phyloP scores from a whole-genome alignment of 2,113 vertebrate genomes.

The Zosterops lateralis region DNA sequence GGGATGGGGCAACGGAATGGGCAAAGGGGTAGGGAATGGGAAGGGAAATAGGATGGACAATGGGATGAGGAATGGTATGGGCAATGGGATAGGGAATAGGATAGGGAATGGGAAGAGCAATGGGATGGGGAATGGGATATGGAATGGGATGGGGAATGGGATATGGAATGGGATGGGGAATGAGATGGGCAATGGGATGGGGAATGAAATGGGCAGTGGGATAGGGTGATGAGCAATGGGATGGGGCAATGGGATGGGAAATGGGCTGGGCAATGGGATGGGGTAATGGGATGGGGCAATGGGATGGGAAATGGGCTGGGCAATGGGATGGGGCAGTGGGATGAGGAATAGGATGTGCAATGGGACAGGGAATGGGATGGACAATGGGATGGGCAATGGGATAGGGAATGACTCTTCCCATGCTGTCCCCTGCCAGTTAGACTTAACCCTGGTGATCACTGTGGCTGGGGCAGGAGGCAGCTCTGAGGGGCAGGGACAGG shows the following conservation, averaged over 20 bases:
- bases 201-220: neutral
- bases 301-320: neutral
- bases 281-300: neutral
- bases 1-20: neutral
- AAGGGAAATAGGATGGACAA: neutral
- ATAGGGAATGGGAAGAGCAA: neutral
- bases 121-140: neutral
- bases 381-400: neutral
- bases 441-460: accelerated
- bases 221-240: neutral
- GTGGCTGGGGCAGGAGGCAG: neutral
- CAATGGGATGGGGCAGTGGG: neutral
- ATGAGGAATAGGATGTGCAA: neutral
- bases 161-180: too few species aligned
- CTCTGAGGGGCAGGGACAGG: neutral
- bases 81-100: neutral
- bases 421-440: accelerated
- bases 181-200: neutral
- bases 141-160: too few species aligned
- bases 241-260: accelerated
- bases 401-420: neutral
- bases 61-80: too few species aligned
- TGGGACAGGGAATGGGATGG: neutral
- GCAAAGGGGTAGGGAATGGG: neutral
- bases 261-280: neutral